These are phyloP conservation scores for Sthenelais limicola DNA, from an alignment of 2,888 invertebrate species.

Conservation along the genomic window DNA sequence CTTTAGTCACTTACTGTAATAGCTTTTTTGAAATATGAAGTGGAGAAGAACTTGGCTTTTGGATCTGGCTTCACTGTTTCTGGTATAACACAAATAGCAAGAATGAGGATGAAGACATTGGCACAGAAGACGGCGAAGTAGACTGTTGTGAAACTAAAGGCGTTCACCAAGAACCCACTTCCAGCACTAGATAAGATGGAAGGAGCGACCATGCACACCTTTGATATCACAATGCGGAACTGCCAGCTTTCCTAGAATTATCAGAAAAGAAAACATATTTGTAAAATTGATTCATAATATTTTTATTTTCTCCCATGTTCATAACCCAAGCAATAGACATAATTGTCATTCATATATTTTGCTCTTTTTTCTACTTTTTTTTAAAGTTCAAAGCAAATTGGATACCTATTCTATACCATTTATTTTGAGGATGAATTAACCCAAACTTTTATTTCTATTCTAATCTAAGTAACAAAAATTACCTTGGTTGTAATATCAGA, in stretches of 20 bases:
- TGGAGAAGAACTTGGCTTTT: constrained; percentile 27
- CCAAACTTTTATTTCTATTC: too few relatives aligned
- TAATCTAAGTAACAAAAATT: too few relatives aligned
- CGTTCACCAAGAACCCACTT: constrained; percentile 28
- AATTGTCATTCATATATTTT: too few relatives aligned
- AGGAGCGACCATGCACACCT: constrained; percentile 41
- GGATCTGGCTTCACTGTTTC: constrained; percentile 39
- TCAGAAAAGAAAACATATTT: background rate
- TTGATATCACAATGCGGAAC: constrained; percentile 45
- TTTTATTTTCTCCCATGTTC: too few relatives aligned
- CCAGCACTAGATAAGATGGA: constrained; percentile 40
- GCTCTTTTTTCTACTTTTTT: too few relatives aligned
- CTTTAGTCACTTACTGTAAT: constrained; percentile 3
- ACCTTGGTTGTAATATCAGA: constrained; percentile 44
- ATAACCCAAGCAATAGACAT: too few relatives aligned
- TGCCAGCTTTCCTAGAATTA: background rate
- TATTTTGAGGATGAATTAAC: too few relatives aligned
- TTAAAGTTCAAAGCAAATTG: too few relatives aligned
- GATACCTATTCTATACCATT: too few relatives aligned
- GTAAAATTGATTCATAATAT: too few relatives aligned
- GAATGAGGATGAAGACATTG: constrained; percentile 39
- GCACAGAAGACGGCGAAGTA: constrained; percentile 23
- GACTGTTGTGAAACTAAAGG: constrained; percentile 31
- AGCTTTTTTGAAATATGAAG: constrained; percentile 21
- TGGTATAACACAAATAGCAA: constrained; percentile 44